Evolutionary conservation across 2,797 vertebrate genomes (phyloP), one percentile per base, ranked within the genome.

Genomic region (Pseudochromis fuscus): DNA sequence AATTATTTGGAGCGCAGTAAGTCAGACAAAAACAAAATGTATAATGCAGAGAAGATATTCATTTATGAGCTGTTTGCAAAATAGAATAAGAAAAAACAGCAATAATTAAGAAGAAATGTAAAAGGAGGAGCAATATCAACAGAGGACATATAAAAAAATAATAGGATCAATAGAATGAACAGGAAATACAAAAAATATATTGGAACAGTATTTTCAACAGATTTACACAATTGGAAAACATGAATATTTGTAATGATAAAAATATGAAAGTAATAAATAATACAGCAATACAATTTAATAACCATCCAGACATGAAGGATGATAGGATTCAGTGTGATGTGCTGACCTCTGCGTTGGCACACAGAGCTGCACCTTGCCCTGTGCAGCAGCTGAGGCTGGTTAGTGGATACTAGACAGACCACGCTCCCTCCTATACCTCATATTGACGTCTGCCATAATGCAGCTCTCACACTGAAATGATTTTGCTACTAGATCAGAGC

Each of bases 401-500:
- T 35, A 48, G 45, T 18, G 25, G 16, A 72, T 57, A 42, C 70
- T 11, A 74, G 24, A 61, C 27, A 65, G 57, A 63, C 15, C 21
- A 77, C 25, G 9, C 56, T 42, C 53, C 55, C 30, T 24, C 46
- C 59, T 40, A 62, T 67, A 37, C 28, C 42, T 84, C 63, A 62
- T 49, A 51, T 11, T 66, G 78, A 77, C 81, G 82, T 83, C 79
- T 78, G 77, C 82, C 77, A 87, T 82, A 76, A 82, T 69, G 64
- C 55, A 64, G 75, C 45, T 64, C 49, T 60, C 27, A 35, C 35
- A 0, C 70, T 46, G 63, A 62, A 79, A 72, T 50, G 42, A 75
- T 83, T 79, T 68, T 31, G 51, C 50, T 30, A 70, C 77, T 21
- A 4, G 83, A 83, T 75, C 79, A 74, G 68, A 23, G 60, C 35